phyloP scores from a whole-genome alignment of 2,888 invertebrate genomes.

The Himalopsyche japonica region DNA sequence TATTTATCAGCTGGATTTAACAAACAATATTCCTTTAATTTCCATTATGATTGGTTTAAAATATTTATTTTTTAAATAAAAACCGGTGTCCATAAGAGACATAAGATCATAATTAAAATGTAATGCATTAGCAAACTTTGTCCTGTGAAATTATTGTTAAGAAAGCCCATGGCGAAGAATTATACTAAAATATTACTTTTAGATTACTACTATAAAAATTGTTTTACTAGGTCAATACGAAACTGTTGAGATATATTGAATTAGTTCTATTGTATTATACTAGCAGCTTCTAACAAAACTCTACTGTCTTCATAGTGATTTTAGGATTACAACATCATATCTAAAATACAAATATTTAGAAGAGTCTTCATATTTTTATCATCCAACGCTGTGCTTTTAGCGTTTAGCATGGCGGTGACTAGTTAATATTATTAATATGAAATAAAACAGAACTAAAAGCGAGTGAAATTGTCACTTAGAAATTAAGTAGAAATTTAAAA shows the following conservation, averaged over 20 bases:
- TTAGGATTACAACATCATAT: background rate
- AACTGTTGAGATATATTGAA: too few species aligned
- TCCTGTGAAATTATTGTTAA: background rate
- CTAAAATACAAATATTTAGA: background rate
- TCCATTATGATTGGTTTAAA: background rate
- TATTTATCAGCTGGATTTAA: background rate
- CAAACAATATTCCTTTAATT: background rate
- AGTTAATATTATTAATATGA: background rate
- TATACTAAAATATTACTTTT: too few species aligned
- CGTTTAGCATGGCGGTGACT: background rate
- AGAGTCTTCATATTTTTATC: background rate
- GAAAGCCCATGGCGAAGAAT: background rate
- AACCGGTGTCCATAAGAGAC: background rate
- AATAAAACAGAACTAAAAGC: slow-evolving; percentile 4
- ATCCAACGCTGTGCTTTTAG: slow-evolving; percentile 1
- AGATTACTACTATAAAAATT: too few species aligned
- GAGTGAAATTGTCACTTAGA: background rate
- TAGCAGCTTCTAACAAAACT: too few species aligned
- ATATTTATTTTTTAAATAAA: background rate
- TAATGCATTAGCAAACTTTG: background rate
- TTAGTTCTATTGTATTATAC: too few species aligned
- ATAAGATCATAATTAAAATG: background rate
- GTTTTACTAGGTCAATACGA: too few species aligned
- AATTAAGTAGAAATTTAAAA: slow-evolving; percentile 1
- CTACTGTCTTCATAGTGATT: too few species aligned